These are phyloP conservation scores for Drosophila macrospina DNA, from an alignment of 2,888 invertebrate species.

Conservation along the genomic window DNA sequence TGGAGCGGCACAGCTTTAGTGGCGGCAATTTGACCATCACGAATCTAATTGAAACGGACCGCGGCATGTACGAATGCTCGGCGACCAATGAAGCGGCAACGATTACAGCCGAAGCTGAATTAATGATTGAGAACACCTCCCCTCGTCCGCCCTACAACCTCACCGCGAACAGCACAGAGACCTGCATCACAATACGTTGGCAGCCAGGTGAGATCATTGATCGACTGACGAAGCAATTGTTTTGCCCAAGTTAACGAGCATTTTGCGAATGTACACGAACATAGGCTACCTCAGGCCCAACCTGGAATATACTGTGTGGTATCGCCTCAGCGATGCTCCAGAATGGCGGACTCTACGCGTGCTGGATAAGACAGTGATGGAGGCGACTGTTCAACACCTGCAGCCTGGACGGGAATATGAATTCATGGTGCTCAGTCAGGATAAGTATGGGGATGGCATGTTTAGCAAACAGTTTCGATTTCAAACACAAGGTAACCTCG, in stretches of 20 bases:
- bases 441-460: constrained; percentile 94
- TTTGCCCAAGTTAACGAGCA: background rate
- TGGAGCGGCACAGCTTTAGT: constrained; percentile 88
- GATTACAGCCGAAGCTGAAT: constrained; percentile 92
- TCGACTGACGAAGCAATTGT: background rate
- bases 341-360: constrained; percentile 95
- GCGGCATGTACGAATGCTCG: constrained; percentile 93
- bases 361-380: constrained; percentile 89
- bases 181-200: constrained; percentile 93
- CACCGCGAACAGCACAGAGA: constrained; percentile 90
- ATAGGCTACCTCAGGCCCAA: constrained; percentile 90
- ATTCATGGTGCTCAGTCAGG: constrained; percentile 95
- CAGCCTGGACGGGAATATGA: constrained; percentile 93
- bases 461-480: constrained; percentile 93
- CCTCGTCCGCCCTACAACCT: constrained; percentile 96
- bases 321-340: constrained; percentile 89
- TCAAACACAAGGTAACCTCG: constrained; percentile 88
- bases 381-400: constrained; percentile 92
- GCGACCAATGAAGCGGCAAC: constrained; percentile 95
- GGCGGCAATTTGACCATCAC: constrained; percentile 94
- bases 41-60: constrained; percentile 93
- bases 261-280: background rate
- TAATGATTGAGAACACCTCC: constrained; percentile 93
- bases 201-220: constrained; percentile 87
- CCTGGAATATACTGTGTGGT: constrained; percentile 95